These are phyloP conservation scores for Glaucomys volans DNA, from an alignment of 2,113 vertebrate species.

Conservation along the genomic window DNA sequence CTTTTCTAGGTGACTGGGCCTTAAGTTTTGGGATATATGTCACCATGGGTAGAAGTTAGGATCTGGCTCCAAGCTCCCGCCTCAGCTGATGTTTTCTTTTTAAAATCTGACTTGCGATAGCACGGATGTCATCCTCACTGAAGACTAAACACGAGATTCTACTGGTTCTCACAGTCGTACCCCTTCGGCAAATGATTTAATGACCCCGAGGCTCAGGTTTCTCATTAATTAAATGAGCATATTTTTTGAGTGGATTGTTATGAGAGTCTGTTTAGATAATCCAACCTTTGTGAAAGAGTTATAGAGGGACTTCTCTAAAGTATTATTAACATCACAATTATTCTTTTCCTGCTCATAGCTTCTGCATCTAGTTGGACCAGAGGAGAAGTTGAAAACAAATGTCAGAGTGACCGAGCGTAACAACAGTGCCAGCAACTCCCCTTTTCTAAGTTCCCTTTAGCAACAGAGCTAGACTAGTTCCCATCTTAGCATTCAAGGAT, in stretches of 20 bases:
- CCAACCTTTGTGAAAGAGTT: background rate
- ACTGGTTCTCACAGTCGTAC: background rate
- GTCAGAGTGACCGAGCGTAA: background rate
- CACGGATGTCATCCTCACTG: background rate
- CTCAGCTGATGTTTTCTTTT: background rate
- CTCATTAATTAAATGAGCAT: background rate
- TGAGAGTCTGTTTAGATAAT: background rate
- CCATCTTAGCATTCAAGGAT: background rate
- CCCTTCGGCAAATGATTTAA: background rate
- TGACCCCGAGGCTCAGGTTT: background rate
- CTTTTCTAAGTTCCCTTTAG: background rate
- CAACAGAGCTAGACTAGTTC: background rate
- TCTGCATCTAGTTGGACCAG: background rate
- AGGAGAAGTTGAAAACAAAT: slow-evolving; percentile 12
- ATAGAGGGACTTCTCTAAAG: background rate
- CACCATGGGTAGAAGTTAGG: background rate
- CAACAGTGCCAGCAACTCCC: background rate
- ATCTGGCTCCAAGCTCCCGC: background rate
- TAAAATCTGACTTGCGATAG: background rate
- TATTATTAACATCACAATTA: background rate
- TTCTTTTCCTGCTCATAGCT: background rate
- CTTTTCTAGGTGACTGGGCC: background rate
- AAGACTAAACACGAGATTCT: background rate
- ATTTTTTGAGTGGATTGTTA: background rate
- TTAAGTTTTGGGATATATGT: background rate